Evolutionary conservation across 1,140 invertebrate genomes (phyloP).

Genomic region (Lethocerus indicus): DNA sequence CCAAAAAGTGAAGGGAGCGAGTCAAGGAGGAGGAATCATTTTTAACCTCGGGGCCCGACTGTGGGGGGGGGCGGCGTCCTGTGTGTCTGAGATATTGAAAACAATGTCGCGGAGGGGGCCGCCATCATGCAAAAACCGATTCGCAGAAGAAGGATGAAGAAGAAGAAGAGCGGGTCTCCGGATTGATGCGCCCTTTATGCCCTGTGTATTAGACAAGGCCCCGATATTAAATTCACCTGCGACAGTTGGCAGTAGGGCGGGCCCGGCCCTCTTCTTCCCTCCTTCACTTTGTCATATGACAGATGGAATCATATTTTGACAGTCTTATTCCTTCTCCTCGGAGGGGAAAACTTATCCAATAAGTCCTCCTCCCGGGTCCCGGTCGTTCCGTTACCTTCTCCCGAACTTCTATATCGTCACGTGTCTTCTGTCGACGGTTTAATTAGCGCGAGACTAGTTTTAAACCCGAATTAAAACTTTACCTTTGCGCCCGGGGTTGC

Average conservation of each 20-base stretch:
- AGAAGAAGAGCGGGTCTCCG: conserved; percentile 5
- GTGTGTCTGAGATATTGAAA: conserved; percentile 13
- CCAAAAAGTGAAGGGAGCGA: background rate
- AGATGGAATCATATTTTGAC: conserved; percentile 15
- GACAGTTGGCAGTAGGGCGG: conserved; percentile 10
- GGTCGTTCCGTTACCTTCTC: too few relatives aligned
- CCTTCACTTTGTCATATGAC: background rate
- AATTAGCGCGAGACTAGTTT: too few relatives aligned
- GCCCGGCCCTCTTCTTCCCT: conserved; percentile 4
- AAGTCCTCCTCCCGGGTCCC: too few relatives aligned
- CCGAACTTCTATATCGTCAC: too few relatives aligned
- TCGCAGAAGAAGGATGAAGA: background rate
- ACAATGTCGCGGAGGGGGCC: conserved; percentile 8
- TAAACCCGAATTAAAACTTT: too few relatives aligned
- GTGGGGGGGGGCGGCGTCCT: background rate
- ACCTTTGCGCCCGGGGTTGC: too few relatives aligned
- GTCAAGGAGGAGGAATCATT: conserved; percentile 10
- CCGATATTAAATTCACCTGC: conserved; percentile 16
- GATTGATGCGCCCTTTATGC: conserved; percentile 13
- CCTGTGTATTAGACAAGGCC: conserved; percentile 8
- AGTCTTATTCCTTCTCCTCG: too few relatives aligned
- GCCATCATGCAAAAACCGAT: conserved; percentile 8
- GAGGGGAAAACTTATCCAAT: conserved; percentile 17
- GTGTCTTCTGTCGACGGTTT: too few relatives aligned
- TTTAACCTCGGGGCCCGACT: conserved; percentile 6